Percentiles rank a stretch among this genome's conserved stretches.
Conservation (phyloP, 1,140 invertebrate genomes). For the Drosophila rhopaloa region DNA sequence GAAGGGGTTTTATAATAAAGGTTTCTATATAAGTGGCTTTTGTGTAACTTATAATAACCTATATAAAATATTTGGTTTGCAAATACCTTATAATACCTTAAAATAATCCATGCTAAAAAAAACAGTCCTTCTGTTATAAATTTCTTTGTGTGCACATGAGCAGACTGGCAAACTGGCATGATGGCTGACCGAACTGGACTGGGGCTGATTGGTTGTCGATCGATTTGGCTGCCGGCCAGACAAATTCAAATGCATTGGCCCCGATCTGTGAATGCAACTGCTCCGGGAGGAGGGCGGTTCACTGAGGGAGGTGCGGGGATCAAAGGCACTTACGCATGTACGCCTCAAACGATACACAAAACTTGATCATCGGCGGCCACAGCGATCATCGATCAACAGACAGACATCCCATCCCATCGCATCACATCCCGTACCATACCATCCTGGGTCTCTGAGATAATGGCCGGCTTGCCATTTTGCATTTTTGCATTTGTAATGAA, state of each 20-base stretch:
- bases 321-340: conserved; percentile 76
- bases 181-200: conserved; percentile 54
- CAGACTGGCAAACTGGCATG: conserved; percentile 52
- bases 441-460: conserved; percentile 49
- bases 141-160: conserved; percentile 3
- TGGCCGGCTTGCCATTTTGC: conserved; percentile 81
- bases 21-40: too few species aligned
- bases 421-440: conserved; percentile 6
- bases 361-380: conserved; percentile 42
- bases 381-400: conserved; percentile 66
- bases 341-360: conserved; percentile 72
- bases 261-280: conserved; percentile 78
- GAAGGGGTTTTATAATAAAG: too few species aligned
- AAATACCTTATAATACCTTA: too few species aligned
- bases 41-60: too few species aligned
- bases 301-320: conserved; percentile 12
- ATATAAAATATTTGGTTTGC: too few species aligned
- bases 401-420: conserved; percentile 26
- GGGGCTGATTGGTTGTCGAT: conserved; percentile 78
- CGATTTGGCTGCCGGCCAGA: conserved; percentile 76
- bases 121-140: too few species aligned
- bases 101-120: too few species aligned
- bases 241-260: conserved; percentile 79
- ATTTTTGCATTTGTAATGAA: conserved; percentile 84
- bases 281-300: conserved; percentile 13